Percentiles rank a stretch among this genome's conserved stretches.
Conservation (phyloP, 2,888 invertebrate genomes). For the Hoplodrina ambigua region DNA sequence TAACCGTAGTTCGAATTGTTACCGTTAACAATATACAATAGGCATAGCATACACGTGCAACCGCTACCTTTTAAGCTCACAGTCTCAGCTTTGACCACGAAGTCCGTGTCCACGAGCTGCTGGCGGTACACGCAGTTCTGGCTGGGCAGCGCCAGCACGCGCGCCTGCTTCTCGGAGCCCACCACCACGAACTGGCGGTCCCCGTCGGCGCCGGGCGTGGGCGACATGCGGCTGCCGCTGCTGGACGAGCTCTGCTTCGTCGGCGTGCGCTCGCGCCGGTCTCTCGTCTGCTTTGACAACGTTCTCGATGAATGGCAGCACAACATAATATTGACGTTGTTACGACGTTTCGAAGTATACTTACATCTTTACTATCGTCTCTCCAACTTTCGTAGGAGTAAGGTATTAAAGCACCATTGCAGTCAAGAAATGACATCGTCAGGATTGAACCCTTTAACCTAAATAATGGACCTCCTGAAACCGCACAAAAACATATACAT, state of each 20-base stretch:
- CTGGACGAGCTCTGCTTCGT: conserved; percentile 90
- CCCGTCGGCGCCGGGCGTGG: conserved; percentile 90
- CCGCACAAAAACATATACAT: conserved; percentile 25
- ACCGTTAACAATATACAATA: too few species aligned
- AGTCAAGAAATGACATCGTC: conserved; percentile 98
- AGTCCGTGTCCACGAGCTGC: conserved; percentile 97
- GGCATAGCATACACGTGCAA: neutral
- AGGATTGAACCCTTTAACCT: conserved; percentile 98
- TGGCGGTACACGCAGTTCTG: conserved; percentile 98
- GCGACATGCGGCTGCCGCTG: conserved; percentile 94
- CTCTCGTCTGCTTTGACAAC: conserved; percentile 72
- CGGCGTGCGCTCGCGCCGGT: conserved; percentile 90
- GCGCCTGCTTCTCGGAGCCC: conserved; percentile 98
- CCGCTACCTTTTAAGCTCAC: conserved; percentile 96
- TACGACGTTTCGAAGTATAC: conserved; percentile 52
- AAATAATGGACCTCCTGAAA: conserved; percentile 97
- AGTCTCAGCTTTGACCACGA: conserved; percentile 98
- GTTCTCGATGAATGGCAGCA: neutral
- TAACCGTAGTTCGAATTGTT: neutral
- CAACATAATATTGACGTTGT: neutral
- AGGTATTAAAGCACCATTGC: conserved; percentile 97
- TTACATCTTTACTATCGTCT: conserved; percentile 94
- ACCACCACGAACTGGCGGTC: conserved; percentile 98
- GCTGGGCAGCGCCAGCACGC: conserved; percentile 98
- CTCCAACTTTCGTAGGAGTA: conserved; percentile 98